These are phyloP conservation scores for Theropithecus gelada DNA, from an alignment of 2,113 vertebrate genomes.

Conservation along the genomic window DNA sequence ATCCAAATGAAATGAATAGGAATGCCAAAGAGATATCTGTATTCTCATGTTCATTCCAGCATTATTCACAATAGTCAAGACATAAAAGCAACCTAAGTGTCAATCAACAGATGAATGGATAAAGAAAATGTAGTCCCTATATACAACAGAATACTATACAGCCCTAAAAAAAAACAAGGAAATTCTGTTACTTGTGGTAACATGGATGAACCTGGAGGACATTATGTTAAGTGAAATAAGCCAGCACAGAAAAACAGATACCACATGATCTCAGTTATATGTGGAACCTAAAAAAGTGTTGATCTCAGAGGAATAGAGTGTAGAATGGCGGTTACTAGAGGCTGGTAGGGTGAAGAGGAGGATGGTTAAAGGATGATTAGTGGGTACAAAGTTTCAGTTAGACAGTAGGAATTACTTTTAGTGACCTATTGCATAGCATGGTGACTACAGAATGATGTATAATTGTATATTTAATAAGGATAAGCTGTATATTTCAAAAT, in stretches of 20 bases:
- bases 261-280: background rate
- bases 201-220: background rate
- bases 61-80: background rate
- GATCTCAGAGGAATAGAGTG: background rate
- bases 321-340: background rate
- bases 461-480: background rate
- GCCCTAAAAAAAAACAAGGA: background rate
- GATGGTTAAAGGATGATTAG: background rate
- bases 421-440: background rate
- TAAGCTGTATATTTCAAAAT: background rate
- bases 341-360: background rate
- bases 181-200: background rate
- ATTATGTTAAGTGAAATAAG: background rate
- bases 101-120: background rate
- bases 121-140: background rate
- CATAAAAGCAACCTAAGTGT: background rate
- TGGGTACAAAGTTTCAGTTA: background rate
- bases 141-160: background rate
- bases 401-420: background rate
- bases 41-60: background rate
- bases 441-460: background rate
- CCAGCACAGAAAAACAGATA: background rate
- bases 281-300: background rate
- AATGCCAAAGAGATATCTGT: background rate
- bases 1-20: background rate